Conservation (phyloP, 2,113 vertebrate species). For the Sturnus vulgaris region DNA sequence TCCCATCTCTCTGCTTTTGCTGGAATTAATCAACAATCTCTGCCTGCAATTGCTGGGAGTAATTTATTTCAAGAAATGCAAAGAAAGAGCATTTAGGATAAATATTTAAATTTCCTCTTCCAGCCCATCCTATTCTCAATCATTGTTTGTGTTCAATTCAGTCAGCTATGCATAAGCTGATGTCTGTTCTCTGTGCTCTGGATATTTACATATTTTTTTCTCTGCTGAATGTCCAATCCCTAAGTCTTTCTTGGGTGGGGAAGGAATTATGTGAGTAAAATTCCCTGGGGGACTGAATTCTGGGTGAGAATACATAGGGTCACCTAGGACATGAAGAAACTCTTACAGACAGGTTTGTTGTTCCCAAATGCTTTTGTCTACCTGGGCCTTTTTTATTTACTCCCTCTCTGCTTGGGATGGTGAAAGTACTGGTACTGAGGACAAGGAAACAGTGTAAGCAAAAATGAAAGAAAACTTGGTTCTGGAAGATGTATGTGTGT, state of each 20-base stretch:
- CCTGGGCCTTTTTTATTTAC: background rate
- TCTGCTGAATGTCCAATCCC: background rate
- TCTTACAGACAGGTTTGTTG: background rate
- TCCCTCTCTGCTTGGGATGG: background rate
- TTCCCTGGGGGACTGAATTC: background rate
- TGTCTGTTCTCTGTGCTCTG: slow-evolving; percentile 13
- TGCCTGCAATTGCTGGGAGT: slow-evolving; percentile 44
- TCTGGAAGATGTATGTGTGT: background rate
- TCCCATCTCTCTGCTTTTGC: background rate
- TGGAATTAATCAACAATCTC: slow-evolving; percentile 64
- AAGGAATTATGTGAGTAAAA: background rate
- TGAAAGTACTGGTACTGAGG: background rate
- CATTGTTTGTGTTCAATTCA: slow-evolving; percentile 58
- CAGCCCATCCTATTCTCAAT: slow-evolving; percentile 47
- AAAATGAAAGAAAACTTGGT: background rate
- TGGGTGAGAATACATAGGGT: background rate
- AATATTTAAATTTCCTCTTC: slow-evolving; percentile 61
- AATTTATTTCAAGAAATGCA: slow-evolving; percentile 60
- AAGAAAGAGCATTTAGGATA: slow-evolving; percentile 56
- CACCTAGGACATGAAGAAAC: background rate
- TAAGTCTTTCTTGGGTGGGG: background rate
- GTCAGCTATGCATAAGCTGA: slow-evolving; percentile 28
- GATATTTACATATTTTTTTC: slow-evolving; percentile 40
- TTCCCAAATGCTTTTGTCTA: background rate
- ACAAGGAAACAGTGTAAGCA: background rate